Percentiles rank a stretch among this genome's conserved stretches.
Evolutionary conservation across 2,888 invertebrate species (phyloP).

Genomic region (Steinernema hermaphroditum): DNA sequence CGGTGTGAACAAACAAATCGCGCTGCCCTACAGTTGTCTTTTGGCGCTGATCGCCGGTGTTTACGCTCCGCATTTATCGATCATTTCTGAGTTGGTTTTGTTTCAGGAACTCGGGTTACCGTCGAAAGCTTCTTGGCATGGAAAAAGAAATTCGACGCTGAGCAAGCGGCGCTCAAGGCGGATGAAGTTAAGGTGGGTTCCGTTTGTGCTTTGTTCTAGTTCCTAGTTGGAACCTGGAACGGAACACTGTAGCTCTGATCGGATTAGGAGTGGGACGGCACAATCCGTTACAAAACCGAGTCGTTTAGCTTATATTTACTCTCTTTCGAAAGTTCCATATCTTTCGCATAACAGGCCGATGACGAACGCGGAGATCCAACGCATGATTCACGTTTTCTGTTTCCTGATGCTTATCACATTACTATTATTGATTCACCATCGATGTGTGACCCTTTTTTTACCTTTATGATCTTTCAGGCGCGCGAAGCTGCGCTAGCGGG

Average conservation of each 20-base stretch:
- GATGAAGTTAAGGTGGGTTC: slow-evolving; percentile 47
- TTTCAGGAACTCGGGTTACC: slow-evolving; percentile 85
- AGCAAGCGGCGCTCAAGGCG: slow-evolving; percentile 71
- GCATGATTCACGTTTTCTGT: background rate
- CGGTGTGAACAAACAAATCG: slow-evolving; percentile 6
- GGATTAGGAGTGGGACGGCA: background rate
- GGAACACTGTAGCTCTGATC: slow-evolving; percentile 9
- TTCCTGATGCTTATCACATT: slow-evolving; percentile 19
- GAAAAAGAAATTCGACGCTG: slow-evolving; percentile 89
- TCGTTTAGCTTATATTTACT: background rate
- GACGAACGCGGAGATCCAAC: background rate
- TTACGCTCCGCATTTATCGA: background rate
- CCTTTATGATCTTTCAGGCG: slow-evolving; percentile 41
- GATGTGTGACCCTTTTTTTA: slow-evolving; percentile 20
- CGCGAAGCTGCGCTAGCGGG: slow-evolving; percentile 53
- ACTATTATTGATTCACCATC: background rate
- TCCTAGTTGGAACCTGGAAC: slow-evolving; percentile 30
- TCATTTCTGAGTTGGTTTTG: slow-evolving; percentile 1
- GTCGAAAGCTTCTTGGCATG: slow-evolving; percentile 92
- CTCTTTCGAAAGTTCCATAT: background rate
- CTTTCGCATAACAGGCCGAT: background rate
- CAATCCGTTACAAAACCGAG: background rate
- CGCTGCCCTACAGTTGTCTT: background rate
- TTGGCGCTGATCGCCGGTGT: slow-evolving; percentile 3
- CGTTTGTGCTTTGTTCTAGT: background rate